A percentile compares a stretch with the other conserved stretches of the same genome.
Conservation (phyloP, 2,113 vertebrate genomes). For the Platanista minor region DNA sequence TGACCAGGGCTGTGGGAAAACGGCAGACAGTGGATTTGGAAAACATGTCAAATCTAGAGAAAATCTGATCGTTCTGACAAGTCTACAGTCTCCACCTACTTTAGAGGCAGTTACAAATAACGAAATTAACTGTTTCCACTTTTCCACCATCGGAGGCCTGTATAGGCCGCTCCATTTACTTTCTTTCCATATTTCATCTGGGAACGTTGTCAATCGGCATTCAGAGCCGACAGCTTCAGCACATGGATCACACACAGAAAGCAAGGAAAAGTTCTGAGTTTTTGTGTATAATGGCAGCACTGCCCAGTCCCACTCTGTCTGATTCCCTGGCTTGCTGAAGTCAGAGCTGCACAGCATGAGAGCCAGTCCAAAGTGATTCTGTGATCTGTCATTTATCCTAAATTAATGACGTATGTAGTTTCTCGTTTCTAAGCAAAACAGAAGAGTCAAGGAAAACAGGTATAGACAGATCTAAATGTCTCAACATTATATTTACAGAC, state of each 20-base stretch:
- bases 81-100: not conserved
- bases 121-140: not conserved
- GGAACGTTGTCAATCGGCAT: not conserved
- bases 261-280: not conserved
- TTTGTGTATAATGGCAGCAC: not conserved
- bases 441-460: not conserved
- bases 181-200: not conserved
- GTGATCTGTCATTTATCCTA: not conserved
- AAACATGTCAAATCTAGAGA: not conserved
- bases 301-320: not conserved
- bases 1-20: not conserved
- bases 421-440: not conserved
- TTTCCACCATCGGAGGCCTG: not conserved
- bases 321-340: not conserved
- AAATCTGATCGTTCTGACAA: not conserved
- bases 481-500: not conserved
- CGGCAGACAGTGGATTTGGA: not conserved
- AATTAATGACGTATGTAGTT: not conserved
- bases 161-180: not conserved
- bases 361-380: not conserved
- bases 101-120: not conserved
- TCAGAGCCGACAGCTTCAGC: not conserved
- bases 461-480: not conserved
- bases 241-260: not conserved
- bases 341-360: not conserved